Base-by-base conservation (phyloP, 2,888 invertebrate species). In the Drosophila affinis region DNA sequence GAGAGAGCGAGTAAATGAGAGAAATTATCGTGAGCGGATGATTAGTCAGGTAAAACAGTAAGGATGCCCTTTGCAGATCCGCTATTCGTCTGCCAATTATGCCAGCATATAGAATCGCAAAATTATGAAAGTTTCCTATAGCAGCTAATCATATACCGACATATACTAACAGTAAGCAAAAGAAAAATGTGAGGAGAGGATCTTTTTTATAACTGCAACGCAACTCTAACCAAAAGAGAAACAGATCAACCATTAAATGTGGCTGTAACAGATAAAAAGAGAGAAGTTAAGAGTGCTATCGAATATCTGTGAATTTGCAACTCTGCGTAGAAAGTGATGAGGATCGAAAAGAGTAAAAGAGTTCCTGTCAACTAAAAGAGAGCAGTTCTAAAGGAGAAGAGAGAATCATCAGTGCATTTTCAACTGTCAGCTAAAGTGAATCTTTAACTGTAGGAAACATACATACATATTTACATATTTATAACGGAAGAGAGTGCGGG, bases 331-430 rank as follows among this genome's bases (percentile, higher is more conserved):
- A 1, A 34, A 5, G 4, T 32, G 21, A 7, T 47, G 18, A 57
- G 21, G 27, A 56, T 39, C 39, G n/a, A n/a, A 7, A 6, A n/a
- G 67, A 14, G 46, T 39, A 21, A 21, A 39, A 48, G 53, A 34
- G 24, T 47, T 48, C 21, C 24, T 67, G 34, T 34, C 34, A 12
- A 29, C 29, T 29, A 9, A 2, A 29, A 9, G 27, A 27, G 27
- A 27, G 1, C 24, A 27, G 27, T 27, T 27, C 9, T 9, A 27
- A 27, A 2, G 7, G 27, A 48, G 67, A 53, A 53, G 39, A 17
- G 9, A 10, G 12, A 10, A 14, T 14, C 14, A 39, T 39, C 14
- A 39, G 39, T 14, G 14, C 14, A 39, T 39, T 39, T 7, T 2
- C 2, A 39, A 39, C 39, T 39, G 39, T 7, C 39, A 39, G 7